Evolutionary conservation across 2,797 vertebrate genomes (phyloP).

Genomic region (Urophycis tenuis): DNA sequence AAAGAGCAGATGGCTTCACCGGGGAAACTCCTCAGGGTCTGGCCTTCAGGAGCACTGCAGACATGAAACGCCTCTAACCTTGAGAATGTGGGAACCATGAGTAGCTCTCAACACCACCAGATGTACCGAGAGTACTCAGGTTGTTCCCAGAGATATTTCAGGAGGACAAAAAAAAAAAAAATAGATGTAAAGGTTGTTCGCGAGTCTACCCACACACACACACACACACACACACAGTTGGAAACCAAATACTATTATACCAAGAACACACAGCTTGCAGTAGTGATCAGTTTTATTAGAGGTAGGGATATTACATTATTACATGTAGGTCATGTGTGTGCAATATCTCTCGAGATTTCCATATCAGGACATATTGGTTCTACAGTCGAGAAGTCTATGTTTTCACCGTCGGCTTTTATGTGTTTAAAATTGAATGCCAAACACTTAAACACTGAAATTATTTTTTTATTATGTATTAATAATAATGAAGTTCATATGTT

Average conservation of each 20-base stretch:
- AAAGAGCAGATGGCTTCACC: constrained; percentile 41
- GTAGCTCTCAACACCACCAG: neutral
- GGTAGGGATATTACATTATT: neutral
- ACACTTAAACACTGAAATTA: too few species aligned
- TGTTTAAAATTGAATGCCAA: neutral
- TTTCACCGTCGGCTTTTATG: neutral
- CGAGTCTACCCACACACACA: neutral
- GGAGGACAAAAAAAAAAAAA: neutral
- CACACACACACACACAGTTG: neutral
- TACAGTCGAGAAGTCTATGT: neutral
- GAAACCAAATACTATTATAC: neutral
- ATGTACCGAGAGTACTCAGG: constrained; percentile 13
- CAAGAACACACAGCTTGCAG: too few species aligned
- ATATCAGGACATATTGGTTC: neutral
- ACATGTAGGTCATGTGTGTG: neutral
- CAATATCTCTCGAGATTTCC: neutral
- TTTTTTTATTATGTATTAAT: too few species aligned
- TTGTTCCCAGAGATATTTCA: neutral
- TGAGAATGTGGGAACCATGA: constrained; percentile 29
- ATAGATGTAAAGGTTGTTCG: neutral
- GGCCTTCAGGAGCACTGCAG: constrained; percentile 32
- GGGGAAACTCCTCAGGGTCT: constrained; percentile 24
- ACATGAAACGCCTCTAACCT: constrained; percentile 28
- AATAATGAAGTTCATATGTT: neutral
- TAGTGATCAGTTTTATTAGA: too few species aligned